phyloP scores from a whole-genome alignment of 2,888 invertebrate genomes.

The Thecophora atra region DNA sequence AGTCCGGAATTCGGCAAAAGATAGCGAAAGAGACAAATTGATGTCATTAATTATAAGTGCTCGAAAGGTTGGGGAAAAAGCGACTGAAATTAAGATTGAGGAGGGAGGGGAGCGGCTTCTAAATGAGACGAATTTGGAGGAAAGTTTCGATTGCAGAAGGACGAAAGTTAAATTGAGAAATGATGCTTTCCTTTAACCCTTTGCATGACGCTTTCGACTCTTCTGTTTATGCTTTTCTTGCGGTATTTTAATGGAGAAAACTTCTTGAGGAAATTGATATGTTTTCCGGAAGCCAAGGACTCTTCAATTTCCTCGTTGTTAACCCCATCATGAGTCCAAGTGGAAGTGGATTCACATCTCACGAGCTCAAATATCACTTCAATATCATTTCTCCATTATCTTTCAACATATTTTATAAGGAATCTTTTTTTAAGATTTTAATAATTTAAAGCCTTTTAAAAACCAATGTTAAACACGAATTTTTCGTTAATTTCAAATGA shows the following conservation, averaged over 20 bases:
- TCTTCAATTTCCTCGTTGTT: background rate
- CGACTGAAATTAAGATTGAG: background rate
- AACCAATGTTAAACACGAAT: no score
- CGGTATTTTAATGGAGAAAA: background rate
- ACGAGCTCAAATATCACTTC: background rate
- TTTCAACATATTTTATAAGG: background rate
- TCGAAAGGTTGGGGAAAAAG: constrained; percentile 15
- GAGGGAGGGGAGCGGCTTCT: background rate
- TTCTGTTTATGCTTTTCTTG: background rate
- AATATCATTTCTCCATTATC: background rate
- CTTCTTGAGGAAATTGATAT: background rate
- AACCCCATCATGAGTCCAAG: background rate
- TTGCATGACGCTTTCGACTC: background rate
- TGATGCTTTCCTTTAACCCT: no score
- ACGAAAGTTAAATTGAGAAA: background rate
- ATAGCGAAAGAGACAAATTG: constrained; percentile 57
- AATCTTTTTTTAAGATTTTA: no score
- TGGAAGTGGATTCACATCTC: background rate
- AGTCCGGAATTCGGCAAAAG: constrained; percentile 44
- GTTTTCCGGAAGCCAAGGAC: background rate
- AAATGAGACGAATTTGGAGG: background rate
- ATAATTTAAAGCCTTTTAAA: no score
- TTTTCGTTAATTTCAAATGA: background rate
- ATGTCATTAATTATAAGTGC: constrained; percentile 60
- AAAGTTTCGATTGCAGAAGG: background rate